Evolutionary conservation across 2,113 vertebrate species (phyloP).

Genomic region (Heloderma charlesbogerti): DNA sequence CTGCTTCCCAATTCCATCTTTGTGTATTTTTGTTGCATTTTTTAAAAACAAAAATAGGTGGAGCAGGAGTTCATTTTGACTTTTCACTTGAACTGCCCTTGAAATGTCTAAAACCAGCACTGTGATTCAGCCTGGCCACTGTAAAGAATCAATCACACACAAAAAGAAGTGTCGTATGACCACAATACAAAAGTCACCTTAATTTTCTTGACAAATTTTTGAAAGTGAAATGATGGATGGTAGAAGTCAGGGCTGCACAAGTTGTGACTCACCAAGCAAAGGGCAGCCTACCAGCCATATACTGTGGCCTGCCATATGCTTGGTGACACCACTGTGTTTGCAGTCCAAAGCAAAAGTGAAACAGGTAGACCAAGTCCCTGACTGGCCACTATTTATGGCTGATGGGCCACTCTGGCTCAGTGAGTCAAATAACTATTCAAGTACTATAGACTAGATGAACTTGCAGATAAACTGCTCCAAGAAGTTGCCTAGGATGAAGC

Average conservation of each 20-base stretch:
- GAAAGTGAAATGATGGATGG: background rate
- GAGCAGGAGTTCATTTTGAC: background rate
- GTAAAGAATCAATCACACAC: background rate
- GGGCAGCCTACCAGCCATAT: background rate
- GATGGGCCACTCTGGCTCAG: background rate
- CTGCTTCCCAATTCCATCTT: background rate
- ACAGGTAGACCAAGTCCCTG: background rate
- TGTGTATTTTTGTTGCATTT: background rate
- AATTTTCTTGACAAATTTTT: background rate
- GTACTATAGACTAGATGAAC: background rate
- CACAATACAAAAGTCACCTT: background rate
- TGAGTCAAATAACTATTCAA: no score
- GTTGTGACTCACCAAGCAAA: background rate
- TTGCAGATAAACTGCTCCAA: background rate
- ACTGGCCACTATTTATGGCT: background rate
- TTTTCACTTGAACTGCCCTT: background rate
- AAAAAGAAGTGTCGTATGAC: background rate
- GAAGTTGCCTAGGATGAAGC: background rate
- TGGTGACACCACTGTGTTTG: background rate
- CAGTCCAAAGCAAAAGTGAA: background rate
- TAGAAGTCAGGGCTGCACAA: background rate
- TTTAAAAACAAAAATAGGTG: background rate
- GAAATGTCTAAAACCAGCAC: background rate
- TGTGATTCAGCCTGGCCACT: background rate
- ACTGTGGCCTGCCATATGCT: background rate